phyloP scores from a whole-genome alignment of 2,113 vertebrate genomes.

The Dinomys branickii region DNA sequence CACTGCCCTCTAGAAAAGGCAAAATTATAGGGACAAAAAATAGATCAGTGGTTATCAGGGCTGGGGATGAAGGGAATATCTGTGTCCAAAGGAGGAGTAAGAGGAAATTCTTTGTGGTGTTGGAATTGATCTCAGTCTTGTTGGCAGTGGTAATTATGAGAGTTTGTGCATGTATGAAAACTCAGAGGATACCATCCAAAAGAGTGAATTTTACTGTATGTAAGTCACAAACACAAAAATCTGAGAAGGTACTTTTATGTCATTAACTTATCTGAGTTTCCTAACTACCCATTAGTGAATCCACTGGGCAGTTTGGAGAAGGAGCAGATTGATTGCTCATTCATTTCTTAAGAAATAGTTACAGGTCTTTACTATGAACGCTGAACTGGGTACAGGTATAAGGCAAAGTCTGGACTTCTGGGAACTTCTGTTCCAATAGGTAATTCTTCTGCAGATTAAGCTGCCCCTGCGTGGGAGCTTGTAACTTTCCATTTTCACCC shows the following conservation, averaged over 20 bases:
- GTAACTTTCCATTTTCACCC: background rate
- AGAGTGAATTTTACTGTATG: background rate
- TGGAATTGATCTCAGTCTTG: background rate
- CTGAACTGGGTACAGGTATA: background rate
- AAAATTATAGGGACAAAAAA: background rate
- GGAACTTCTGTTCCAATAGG: background rate
- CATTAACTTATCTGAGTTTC: background rate
- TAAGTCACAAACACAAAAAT: background rate
- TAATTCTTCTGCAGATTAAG: background rate
- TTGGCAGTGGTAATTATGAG: background rate
- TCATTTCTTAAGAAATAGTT: conserved; percentile 4
- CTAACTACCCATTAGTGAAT: background rate
- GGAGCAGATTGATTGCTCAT: background rate
- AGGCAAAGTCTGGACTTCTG: background rate
- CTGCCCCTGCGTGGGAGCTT: background rate
- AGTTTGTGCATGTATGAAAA: background rate
- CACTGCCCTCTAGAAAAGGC: conserved; percentile 8
- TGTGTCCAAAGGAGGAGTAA: background rate
- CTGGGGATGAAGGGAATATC: background rate
- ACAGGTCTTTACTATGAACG: background rate
- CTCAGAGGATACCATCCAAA: background rate
- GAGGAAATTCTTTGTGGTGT: background rate
- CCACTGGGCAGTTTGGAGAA: background rate
- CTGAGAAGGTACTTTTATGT: background rate
- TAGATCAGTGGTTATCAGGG: background rate